Percentiles rank a stretch among this genome's conserved stretches.
Conservation (phyloP, 2,113 vertebrate species). For the Melanerpes formicivorus region DNA sequence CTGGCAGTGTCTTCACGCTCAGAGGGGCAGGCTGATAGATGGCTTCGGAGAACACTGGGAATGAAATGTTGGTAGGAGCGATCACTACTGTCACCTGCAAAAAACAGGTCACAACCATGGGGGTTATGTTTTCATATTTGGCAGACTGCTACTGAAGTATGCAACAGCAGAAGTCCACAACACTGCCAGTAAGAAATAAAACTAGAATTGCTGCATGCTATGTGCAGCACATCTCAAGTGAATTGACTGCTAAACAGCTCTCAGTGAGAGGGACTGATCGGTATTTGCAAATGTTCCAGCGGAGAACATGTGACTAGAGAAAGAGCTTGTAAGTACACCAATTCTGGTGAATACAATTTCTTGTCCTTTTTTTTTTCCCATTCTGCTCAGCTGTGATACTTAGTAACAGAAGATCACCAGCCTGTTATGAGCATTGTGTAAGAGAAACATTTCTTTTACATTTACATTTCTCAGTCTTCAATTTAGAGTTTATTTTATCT, state of each 20-base stretch:
- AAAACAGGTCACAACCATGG: neutral
- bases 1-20: neutral
- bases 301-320: neutral
- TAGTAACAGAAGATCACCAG: neutral
- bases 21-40: slow-evolving; percentile 46
- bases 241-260: neutral
- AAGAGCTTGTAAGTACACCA: neutral
- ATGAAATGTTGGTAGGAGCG: neutral
- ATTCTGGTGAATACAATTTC: neutral
- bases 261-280: neutral
- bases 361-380: neutral
- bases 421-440: neutral
- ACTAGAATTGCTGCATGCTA: rapidly evolving
- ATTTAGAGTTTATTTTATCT: neutral
- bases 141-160: neutral
- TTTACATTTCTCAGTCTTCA: neutral
- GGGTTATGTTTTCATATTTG: neutral
- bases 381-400: neutral
- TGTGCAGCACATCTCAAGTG: neutral
- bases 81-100: slow-evolving; percentile 47
- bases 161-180: neutral
- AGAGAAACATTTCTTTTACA: neutral
- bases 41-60: slow-evolving; percentile 37
- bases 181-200: neutral
- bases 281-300: neutral